These are phyloP conservation scores for Taenioides sp. DNA, from an alignment of 2,797 vertebrate genomes.

Conservation along the genomic window DNA sequence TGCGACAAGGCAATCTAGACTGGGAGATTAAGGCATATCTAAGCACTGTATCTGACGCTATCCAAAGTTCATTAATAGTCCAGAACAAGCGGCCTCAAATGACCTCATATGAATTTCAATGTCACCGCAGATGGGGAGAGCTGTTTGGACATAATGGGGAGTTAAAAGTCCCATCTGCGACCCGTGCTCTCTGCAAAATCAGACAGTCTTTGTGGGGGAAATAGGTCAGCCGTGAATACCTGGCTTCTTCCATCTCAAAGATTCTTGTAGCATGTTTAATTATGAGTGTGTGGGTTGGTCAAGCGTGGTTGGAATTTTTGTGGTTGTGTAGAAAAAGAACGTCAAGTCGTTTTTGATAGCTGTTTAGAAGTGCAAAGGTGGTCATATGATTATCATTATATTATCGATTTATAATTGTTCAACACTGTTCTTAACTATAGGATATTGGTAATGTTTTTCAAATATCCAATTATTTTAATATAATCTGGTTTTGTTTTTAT, in stretches of 20 bases:
- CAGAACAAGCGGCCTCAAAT: slow-evolving; percentile 7
- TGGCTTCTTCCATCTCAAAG: slow-evolving; percentile 43
- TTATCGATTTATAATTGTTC: too few relatives aligned
- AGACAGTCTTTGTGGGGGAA: slow-evolving; percentile 46
- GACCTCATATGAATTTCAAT: slow-evolving; percentile 42
- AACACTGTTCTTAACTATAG: too few relatives aligned
- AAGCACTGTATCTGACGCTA: slow-evolving; percentile 22
- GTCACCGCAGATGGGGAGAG: slow-evolving; percentile 37
- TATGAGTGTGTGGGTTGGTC: slow-evolving; percentile 22
- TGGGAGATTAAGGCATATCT: slow-evolving; percentile 11
- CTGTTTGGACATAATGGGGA: slow-evolving; percentile 53
- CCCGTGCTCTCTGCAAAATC: slow-evolving; percentile 39
- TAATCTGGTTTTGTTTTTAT: too few relatives aligned
- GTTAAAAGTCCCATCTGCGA: slow-evolving; percentile 62
- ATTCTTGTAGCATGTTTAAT: slow-evolving; percentile 49
- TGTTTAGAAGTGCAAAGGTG: neutral
- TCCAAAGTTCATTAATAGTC: slow-evolving; percentile 27
- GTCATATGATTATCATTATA: neutral
- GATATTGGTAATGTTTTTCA: too few relatives aligned
- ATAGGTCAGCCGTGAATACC: slow-evolving; percentile 67
- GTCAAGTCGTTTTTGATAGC: neutral
- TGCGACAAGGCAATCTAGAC: slow-evolving; percentile 33
- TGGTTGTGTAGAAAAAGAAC: neutral
- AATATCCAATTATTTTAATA: too few relatives aligned
- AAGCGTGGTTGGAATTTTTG: neutral